Percentiles rank a stretch among this genome's conserved stretches.
Evolutionary conservation across 2,113 vertebrate species (phyloP).

Genomic region (Lontra canadensis): DNA sequence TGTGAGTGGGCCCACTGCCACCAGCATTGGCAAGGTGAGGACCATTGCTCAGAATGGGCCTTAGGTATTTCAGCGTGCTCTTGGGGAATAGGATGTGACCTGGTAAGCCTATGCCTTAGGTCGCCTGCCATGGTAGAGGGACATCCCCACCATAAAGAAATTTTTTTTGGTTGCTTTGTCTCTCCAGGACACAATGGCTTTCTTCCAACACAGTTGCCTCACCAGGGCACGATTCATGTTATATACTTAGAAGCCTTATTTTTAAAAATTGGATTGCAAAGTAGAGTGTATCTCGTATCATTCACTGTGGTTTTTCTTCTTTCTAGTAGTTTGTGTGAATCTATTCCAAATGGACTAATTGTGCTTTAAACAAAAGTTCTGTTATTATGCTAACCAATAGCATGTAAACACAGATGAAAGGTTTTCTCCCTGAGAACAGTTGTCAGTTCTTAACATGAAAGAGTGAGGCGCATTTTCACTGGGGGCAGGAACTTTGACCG

Average conservation of each 20-base stretch:
- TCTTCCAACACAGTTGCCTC: background rate
- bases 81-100: background rate
- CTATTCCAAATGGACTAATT: background rate
- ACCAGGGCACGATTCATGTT: background rate
- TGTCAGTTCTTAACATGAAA: background rate
- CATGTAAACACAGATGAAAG: background rate
- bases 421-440: background rate
- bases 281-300: background rate
- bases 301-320: background rate
- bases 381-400: background rate
- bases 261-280: background rate
- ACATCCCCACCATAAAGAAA: too few species aligned
- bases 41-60: background rate
- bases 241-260: background rate
- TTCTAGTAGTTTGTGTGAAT: background rate
- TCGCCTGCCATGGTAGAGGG: accelerated
- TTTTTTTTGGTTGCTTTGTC: background rate
- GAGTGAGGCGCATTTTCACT: background rate
- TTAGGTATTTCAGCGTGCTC: background rate
- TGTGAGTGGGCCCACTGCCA: too few species aligned
- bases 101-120: too few species aligned
- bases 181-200: background rate
- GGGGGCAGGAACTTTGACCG: background rate
- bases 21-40: background rate
- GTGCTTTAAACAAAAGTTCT: background rate